Evolutionary conservation across 1,140 invertebrate genomes (phyloP).

Genomic region (Neodiprion lecontei): DNA sequence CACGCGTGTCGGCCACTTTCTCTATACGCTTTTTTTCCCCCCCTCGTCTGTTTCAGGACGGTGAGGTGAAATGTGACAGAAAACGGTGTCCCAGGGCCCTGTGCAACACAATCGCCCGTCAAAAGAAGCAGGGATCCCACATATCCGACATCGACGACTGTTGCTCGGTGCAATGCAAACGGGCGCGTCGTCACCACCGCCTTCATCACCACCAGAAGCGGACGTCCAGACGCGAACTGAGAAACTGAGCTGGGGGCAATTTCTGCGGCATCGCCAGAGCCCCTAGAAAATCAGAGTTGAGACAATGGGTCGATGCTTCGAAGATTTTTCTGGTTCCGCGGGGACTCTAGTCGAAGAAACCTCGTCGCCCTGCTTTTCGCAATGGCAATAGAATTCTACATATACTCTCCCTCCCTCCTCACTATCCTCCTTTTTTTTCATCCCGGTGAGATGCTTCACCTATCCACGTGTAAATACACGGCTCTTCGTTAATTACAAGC

Average conservation of each 20-base stretch:
- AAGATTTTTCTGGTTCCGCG: too few species aligned
- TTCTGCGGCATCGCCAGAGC: too few species aligned
- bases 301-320: too few species aligned
- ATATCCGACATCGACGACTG: slow-evolving; percentile 61
- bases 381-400: too few species aligned
- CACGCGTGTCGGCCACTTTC: background rate
- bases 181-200: slow-evolving; percentile 60
- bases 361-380: too few species aligned
- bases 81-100: slow-evolving; percentile 79
- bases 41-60: slow-evolving; percentile 69
- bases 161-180: slow-evolving; percentile 61
- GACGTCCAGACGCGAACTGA: slow-evolving; percentile 40
- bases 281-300: too few species aligned
- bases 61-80: slow-evolving; percentile 77
- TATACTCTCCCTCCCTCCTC: too few species aligned
- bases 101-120: slow-evolving; percentile 63
- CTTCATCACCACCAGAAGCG: slow-evolving; percentile 48
- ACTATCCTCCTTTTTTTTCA: too few species aligned
- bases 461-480: too few species aligned
- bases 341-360: too few species aligned
- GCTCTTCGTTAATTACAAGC: too few species aligned
- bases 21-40: slow-evolving; percentile 16
- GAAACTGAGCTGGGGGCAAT: slow-evolving; percentile 37
- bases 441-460: too few species aligned
- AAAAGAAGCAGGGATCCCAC: slow-evolving; percentile 52